A percentile compares a stretch with the other conserved stretches of the same genome.
These are phyloP conservation scores for Larimichthys polyactis DNA, from an alignment of 2,113 vertebrate genomes.

Conservation along the genomic window DNA sequence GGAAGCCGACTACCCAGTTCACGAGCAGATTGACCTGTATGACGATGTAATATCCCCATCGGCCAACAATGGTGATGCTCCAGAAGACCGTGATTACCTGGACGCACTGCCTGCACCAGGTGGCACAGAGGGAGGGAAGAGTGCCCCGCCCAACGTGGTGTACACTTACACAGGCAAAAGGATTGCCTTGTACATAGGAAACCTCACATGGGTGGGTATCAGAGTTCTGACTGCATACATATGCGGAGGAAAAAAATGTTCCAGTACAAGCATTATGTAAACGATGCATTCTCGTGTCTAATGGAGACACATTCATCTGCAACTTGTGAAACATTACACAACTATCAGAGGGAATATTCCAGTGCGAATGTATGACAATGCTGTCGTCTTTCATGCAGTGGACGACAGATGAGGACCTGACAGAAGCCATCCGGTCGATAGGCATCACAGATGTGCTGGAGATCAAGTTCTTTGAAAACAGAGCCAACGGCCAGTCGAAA, in stretches of 20 bases:
- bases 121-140: conserved; percentile 93
- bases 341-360: neutral
- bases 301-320: neutral
- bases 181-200: conserved; percentile 97
- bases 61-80: conserved; percentile 98
- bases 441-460: conserved; percentile 98
- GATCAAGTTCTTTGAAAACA: conserved; percentile 99
- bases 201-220: conserved; percentile 95
- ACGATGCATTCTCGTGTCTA: no score
- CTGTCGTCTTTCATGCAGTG: conserved; percentile 86
- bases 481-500: conserved; percentile 98
- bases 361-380: neutral
- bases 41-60: conserved; percentile 99
- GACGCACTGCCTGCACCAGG: conserved; percentile 93
- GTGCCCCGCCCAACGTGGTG: conserved; percentile 92
- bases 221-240: neutral
- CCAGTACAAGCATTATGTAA: neutral
- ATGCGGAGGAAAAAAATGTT: neutral
- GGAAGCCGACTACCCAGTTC: conserved; percentile 97
- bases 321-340: neutral
- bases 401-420: conserved; percentile 99
- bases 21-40: conserved; percentile 98
- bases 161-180: conserved; percentile 98
- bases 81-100: conserved; percentile 97
- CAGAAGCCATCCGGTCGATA: conserved; percentile 95